Conservation (phyloP, 2,113 vertebrate species). For the Oncorhynchus tshawytscha region DNA sequence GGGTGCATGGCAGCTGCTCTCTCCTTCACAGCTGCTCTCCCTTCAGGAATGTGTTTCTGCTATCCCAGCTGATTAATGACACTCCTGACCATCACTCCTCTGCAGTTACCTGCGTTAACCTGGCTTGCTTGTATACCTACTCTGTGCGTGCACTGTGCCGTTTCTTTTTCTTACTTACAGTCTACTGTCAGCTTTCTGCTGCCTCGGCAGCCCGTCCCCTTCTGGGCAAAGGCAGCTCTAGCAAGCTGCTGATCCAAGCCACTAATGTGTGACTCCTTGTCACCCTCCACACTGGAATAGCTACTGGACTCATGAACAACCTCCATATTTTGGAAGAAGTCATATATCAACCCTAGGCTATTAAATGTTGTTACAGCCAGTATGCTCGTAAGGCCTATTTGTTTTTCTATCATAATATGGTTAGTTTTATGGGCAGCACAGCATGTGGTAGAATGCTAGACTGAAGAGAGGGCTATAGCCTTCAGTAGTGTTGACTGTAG, state of each 20-base stretch:
- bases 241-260: conserved; percentile 53
- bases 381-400: too few relatives aligned
- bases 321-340: too few relatives aligned
- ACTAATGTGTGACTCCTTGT: conserved; percentile 29
- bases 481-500: too few relatives aligned
- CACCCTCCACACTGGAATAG: too few relatives aligned
- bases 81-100: neutral
- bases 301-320: too few relatives aligned
- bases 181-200: conserved; percentile 3
- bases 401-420: too few relatives aligned
- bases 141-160: neutral
- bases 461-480: too few relatives aligned
- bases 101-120: conserved; percentile 6
- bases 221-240: conserved; percentile 3
- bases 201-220: neutral
- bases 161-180: conserved; percentile 11
- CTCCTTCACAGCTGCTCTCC: conserved; percentile 50
- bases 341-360: too few relatives aligned
- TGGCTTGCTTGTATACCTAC: neutral
- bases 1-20: conserved; percentile 56
- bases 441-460: too few relatives aligned
- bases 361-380: too few relatives aligned
- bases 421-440: too few relatives aligned
- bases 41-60: conserved; percentile 24
- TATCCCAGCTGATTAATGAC: conserved; percentile 23